These are phyloP conservation scores for Aptenodytes patagonicus DNA, from an alignment of 2,113 vertebrate genomes.

Conservation along the genomic window DNA sequence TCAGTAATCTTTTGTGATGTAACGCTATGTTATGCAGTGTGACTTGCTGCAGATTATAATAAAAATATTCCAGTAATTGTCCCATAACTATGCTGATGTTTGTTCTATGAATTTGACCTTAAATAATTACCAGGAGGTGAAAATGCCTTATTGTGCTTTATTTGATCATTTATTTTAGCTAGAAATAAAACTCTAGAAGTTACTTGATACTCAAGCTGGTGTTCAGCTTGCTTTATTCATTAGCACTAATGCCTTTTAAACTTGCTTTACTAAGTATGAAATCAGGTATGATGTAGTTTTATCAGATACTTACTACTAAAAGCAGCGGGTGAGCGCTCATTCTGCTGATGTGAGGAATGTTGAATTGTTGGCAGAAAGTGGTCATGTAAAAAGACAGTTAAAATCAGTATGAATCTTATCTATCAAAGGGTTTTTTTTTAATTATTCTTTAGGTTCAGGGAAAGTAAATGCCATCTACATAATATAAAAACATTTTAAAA, in stretches of 20 bases:
- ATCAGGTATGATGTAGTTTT: not conserved
- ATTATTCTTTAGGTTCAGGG: not conserved
- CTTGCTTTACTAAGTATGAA: not conserved
- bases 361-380: not conserved
- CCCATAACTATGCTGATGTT: not conserved
- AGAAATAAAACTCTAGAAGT: not conserved
- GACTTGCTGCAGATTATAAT: not conserved
- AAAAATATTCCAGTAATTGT: not conserved
- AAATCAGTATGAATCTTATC: not conserved
- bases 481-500: not conserved
- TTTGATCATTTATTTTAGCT: not conserved
- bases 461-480: not conserved
- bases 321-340: not conserved
- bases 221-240: not conserved
- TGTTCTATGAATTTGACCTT: fast-evolving
- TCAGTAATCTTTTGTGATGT: not conserved
- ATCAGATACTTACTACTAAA: not conserved
- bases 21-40: not conserved
- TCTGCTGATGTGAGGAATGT: not conserved
- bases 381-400: not conserved
- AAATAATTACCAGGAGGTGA: not conserved
- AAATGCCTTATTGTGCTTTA: not conserved
- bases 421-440: fast-evolving
- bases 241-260: not conserved
- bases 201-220: not conserved